Evolutionary conservation across 2,797 vertebrate species (phyloP).

Genomic region (Uromys caudimaculatus): DNA sequence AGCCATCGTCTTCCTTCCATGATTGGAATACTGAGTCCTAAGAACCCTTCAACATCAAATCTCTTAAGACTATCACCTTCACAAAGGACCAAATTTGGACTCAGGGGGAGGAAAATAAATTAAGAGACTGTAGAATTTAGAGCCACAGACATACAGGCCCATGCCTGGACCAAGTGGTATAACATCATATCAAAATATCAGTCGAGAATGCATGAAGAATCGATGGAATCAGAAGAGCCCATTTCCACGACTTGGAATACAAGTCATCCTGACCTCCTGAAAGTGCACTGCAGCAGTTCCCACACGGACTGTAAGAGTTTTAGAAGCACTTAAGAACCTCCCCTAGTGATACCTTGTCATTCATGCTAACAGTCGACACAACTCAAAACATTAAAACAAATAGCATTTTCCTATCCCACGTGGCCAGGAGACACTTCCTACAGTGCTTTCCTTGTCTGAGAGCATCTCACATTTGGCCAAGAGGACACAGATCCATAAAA

Average conservation of each 20-base stretch:
- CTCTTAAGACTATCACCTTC: neutral
- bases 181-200: neutral
- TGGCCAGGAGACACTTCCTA: neutral
- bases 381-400: neutral
- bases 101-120: neutral
- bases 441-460: neutral
- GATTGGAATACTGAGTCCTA: neutral
- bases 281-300: neutral
- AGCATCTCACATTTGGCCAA: conserved; percentile 2
- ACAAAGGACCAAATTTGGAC: neutral
- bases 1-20: neutral
- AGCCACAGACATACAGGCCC: neutral
- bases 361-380: neutral
- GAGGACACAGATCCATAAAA: neutral
- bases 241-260: neutral
- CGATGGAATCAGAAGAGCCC: neutral
- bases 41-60: neutral
- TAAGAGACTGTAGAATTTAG: neutral
- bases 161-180: neutral
- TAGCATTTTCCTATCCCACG: neutral
- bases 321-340: neutral
- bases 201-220: neutral
- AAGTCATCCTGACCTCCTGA: neutral
- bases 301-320: neutral
- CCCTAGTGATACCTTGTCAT: neutral